phyloP scores from a whole-genome alignment of 2,888 invertebrate species.

The Dicyrtoma fusca region DNA sequence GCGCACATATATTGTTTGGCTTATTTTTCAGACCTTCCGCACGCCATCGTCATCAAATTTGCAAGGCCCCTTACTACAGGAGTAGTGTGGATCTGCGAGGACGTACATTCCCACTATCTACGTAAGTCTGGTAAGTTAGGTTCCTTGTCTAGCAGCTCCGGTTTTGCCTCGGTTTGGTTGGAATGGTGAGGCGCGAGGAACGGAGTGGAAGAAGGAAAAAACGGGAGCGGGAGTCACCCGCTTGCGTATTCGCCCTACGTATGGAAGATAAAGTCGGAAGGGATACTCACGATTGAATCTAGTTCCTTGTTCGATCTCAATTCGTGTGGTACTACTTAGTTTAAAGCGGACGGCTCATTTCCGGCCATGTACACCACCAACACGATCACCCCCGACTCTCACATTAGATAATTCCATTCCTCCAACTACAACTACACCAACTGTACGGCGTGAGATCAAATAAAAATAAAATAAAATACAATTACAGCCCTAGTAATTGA shows the following conservation, averaged over 20 bases:
- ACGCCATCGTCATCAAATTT: no score
- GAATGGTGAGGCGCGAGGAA: not conserved
- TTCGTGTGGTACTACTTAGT: not conserved
- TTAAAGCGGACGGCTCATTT: constrained; percentile 29
- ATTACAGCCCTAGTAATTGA: no score
- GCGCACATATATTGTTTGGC: no score
- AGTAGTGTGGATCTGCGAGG: no score
- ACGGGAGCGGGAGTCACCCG: constrained; percentile 8
- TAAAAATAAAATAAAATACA: not conserved
- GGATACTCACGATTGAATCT: constrained; percentile 23
- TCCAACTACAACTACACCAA: not conserved
- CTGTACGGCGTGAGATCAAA: not conserved
- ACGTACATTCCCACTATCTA: no score
- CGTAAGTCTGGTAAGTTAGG: no score
- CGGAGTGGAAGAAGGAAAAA: constrained; percentile 7
- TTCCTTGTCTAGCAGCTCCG: no score
- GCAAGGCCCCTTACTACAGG: no score
- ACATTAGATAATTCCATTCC: no score
- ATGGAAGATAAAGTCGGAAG: constrained; percentile 23
- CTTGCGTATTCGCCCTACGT: constrained; percentile 23
- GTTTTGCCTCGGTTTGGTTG: no score
- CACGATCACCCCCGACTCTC: no score
- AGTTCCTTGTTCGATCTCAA: constrained; percentile 24
- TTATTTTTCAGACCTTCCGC: no score
- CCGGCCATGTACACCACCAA: not conserved